Conservation (phyloP, 2,113 vertebrate species). For the Salvelinus sp. region DNA sequence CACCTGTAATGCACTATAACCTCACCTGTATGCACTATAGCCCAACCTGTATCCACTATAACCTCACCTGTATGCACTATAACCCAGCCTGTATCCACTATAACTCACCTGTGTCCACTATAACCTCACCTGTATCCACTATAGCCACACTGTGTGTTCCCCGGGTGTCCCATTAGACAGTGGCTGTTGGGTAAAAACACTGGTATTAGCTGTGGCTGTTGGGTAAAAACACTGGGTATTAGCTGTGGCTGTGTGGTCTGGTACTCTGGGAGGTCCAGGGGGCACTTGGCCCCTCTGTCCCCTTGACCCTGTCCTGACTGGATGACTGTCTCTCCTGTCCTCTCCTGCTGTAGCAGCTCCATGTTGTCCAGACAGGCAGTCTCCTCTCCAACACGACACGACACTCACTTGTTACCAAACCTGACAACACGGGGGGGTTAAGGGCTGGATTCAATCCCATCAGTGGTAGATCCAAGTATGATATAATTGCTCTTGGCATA, state of each 20-base stretch:
- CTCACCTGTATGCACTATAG: no score
- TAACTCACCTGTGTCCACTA: background rate
- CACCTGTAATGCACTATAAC: no score
- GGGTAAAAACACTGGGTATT: background rate
- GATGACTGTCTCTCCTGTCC: conserved; percentile 4
- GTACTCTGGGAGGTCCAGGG: conserved; percentile 27
- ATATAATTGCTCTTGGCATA: no score
- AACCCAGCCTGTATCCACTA: no score
- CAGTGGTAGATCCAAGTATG: no score
- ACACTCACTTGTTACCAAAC: no score
- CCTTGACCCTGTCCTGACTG: background rate
- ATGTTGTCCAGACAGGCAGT: conserved; percentile 56
- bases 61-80: no score
- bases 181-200: conserved; percentile 16
- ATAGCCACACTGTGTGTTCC: conserved; percentile 25
- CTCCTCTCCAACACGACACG: conserved; percentile 44
- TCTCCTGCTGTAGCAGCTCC: conserved; percentile 13
- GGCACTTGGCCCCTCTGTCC: background rate
- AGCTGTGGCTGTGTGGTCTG: conserved; percentile 9
- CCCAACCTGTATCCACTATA: no score
- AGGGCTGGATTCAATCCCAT: no score
- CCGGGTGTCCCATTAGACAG: conserved; percentile 9
- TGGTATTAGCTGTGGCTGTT: conserved; percentile 11
- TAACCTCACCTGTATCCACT: background rate
- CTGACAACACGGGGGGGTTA: no score